A percentile compares a stretch with the other conserved stretches of the same genome.
phyloP scores from a whole-genome alignment of 2,888 invertebrate genomes.

The Epirrhoe alternata region DNA sequence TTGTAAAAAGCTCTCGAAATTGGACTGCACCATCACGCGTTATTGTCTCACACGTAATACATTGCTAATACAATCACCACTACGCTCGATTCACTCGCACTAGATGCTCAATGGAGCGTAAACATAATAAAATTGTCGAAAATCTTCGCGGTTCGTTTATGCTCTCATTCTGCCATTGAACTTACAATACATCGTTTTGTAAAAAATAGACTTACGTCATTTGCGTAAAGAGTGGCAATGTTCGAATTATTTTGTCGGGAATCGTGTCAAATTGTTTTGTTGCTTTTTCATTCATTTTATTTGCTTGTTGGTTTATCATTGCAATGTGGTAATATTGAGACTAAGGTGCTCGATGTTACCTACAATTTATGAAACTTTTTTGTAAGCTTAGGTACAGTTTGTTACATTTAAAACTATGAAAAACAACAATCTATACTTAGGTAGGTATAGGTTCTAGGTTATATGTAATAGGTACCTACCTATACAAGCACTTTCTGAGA shows the following conservation, averaged over 20 bases:
- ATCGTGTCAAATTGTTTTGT: constrained; percentile 34
- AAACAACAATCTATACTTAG: no score
- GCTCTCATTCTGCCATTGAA: constrained; percentile 43
- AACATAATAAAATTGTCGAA: constrained; percentile 25
- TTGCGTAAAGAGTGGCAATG: constrained; percentile 40
- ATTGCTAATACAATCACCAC: constrained; percentile 20
- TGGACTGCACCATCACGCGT: neutral
- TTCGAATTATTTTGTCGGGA: constrained; percentile 28
- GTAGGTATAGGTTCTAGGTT: no score
- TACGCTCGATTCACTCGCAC: constrained; percentile 24
- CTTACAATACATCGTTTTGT: constrained; percentile 33
- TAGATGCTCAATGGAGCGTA: constrained; percentile 35
- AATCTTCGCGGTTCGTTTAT: constrained; percentile 31
- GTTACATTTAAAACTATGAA: no score
- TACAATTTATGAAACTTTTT: neutral
- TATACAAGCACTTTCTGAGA: no score
- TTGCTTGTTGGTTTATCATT: constrained; percentile 1
- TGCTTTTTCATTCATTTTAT: constrained; percentile 2
- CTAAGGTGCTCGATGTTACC: neutral
- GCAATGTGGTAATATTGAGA: neutral
- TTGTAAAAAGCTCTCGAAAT: constrained; percentile 7
- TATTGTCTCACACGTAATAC: constrained; percentile 15
- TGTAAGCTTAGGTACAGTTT: no score
- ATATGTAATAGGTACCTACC: no score
- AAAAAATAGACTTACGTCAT: constrained; percentile 1